phyloP scores from a whole-genome alignment of 2,797 vertebrate genomes.

The Liparis tanakae region DNA sequence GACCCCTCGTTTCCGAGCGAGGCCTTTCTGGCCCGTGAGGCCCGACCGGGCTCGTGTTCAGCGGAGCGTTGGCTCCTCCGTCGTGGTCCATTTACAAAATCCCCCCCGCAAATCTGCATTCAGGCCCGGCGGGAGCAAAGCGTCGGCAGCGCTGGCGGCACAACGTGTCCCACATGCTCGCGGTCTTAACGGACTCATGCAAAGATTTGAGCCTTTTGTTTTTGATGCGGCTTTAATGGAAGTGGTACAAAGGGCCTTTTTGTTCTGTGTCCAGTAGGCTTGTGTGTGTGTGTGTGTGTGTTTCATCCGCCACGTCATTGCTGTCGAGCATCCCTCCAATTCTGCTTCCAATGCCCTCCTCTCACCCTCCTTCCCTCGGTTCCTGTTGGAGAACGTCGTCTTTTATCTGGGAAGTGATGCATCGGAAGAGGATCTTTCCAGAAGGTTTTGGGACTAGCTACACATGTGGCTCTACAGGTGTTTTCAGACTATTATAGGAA shows the following conservation, averaged over 20 bases:
- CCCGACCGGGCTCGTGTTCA: not conserved
- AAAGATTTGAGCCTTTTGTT: conserved; percentile 42
- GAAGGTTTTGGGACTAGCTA: not conserved
- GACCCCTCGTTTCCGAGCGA: not conserved
- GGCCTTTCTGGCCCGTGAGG: not conserved
- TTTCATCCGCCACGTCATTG: not conserved
- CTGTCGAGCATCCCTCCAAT: not conserved
- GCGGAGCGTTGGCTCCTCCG: not conserved
- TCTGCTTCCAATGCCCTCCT: not conserved
- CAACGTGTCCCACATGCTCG: conserved; percentile 12
- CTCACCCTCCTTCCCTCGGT: conserved; percentile 9
- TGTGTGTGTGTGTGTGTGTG: not conserved
- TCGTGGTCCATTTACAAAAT: not conserved
- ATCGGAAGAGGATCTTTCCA: too few relatives aligned
- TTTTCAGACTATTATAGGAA: not conserved
- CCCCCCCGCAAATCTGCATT: conserved; percentile 3
- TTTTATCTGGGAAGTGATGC: not conserved
- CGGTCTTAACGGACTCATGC: conserved; percentile 50
- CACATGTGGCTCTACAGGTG: not conserved
- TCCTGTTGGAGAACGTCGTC: not conserved
- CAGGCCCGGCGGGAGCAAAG: not conserved
- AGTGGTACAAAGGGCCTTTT: conserved; percentile 41
- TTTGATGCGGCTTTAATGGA: conserved; percentile 40
- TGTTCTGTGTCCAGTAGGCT: conserved; percentile 49
- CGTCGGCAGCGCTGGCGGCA: not conserved